phyloP scores from a whole-genome alignment of 2,113 vertebrate species.

The Okapia johnstoni region DNA sequence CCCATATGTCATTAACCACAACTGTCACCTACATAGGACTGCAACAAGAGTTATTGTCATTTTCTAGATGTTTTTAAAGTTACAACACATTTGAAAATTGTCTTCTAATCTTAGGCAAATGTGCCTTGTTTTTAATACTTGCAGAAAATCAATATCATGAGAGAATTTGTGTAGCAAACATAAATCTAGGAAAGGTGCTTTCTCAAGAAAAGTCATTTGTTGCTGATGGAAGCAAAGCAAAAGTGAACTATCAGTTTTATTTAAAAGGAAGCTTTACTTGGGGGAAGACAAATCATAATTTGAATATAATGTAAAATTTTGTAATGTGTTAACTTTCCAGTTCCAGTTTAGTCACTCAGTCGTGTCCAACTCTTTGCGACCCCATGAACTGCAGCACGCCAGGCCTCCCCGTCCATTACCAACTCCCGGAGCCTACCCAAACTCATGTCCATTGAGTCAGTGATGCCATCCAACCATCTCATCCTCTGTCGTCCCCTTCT shows the following conservation, averaged over 20 bases:
- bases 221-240: not conserved
- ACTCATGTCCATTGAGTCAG: not conserved
- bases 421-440: not conserved
- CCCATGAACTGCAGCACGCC: not conserved
- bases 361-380: not conserved
- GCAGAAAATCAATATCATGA: not conserved
- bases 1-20: not conserved
- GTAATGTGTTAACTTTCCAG: not conserved
- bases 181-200: not conserved
- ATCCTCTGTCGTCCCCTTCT: not conserved
- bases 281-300: not conserved
- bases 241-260: not conserved
- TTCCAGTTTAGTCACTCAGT: not conserved
- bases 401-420: not conserved
- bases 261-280: not conserved
- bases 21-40: not conserved
- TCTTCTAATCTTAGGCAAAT: not conserved
- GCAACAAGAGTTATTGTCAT: not conserved
- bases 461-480: not conserved
- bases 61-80: slow-evolving; percentile 27
- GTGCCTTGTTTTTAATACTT: not conserved
- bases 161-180: not conserved
- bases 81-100: not conserved
- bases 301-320: not conserved
- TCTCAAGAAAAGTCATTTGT: not conserved